These are phyloP conservation scores for Arizona elegans DNA, from an alignment of 2,113 vertebrate genomes.

Conservation along the genomic window DNA sequence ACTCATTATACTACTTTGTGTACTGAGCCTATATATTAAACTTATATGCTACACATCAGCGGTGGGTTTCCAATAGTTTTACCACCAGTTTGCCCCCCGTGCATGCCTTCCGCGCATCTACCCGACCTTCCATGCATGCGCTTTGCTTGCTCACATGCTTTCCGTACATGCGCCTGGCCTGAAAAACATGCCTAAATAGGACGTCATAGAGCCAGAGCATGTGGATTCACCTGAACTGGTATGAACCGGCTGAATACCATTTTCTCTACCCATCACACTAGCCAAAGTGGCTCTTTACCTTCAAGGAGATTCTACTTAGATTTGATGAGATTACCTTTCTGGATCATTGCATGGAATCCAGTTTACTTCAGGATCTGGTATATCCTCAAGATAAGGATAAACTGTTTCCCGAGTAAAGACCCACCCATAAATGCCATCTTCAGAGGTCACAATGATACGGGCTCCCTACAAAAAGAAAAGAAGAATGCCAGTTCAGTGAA, in stretches of 20 bases:
- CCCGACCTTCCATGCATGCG: too few relatives aligned
- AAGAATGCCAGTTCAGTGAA: neutral
- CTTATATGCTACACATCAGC: neutral
- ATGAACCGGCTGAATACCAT: too few relatives aligned
- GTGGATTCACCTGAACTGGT: too few relatives aligned
- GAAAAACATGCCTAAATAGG: too few relatives aligned
- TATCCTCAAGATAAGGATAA: conserved; percentile 57
- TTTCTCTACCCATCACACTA: neutral
- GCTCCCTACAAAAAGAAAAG: conserved; percentile 32
- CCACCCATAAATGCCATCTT: conserved; percentile 62
- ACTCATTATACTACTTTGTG: neutral
- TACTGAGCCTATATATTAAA: neutral
- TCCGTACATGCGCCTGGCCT: too few relatives aligned
- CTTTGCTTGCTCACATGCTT: too few relatives aligned
- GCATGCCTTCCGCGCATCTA: too few relatives aligned
- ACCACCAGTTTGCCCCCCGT: too few relatives aligned
- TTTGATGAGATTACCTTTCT: conserved; percentile 36
- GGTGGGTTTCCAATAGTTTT: too few relatives aligned
- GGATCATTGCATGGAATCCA: conserved; percentile 57
- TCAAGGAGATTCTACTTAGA: fast-evolving
- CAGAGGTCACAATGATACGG: conserved; percentile 56
- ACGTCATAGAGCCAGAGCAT: too few relatives aligned
- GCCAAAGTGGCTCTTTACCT: neutral
- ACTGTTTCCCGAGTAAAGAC: conserved; percentile 58
- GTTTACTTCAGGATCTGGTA: conserved; percentile 52